Evolutionary conservation across 1,140 invertebrate species (phyloP), one percentile per base, ranked within the genome.

Genomic region (Bilobella aurantiaca): DNA sequence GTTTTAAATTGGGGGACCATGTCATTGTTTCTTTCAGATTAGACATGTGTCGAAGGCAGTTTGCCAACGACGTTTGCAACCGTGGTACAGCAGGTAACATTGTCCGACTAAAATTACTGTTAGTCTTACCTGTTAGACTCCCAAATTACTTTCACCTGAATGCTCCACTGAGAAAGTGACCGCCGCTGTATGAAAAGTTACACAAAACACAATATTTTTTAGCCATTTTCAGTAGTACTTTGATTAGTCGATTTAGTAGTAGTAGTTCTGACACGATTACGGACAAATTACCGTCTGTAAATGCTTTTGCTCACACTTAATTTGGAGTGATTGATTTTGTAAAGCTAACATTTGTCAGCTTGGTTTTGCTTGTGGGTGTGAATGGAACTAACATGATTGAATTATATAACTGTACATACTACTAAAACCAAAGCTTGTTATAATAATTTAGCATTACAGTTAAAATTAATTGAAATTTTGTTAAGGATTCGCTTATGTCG

Each of bases 31-130:
- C 42, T 87, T 88, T 80, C 90, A 94, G 91, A 91, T 90, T 95
- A 86, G 93, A 96, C 87, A 95, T 96, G 92, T 96, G 93, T 88
- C 87, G 92, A 83, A 85, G 91, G 82, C 87, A 91, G 83, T 91
- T 89, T 83, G 86, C 89, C 78, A 88, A 88, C 83, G 91, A 93
- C 81, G 86, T 88, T 81, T 95, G 92, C 88, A 95, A 95, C 87
- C 86, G 91, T 83, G 92, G 92, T 82, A 96, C 92, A 75, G 92
- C 92, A 91, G 92, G 91, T 93, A 91, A 81, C n/a, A n/a, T n/a
- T n/a, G n/a, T n/a, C n/a, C n/a, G n/a, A 42, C 34, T 42, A 42
- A 12, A 42, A 42, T 42, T 42, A 8, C 8, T 42, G 18, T 18
- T 12, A 42, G n/a, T n/a, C n/a, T n/a, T n/a, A n/a, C n/a, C n/a